A percentile compares a stretch with the other conserved stretches of the same genome.
These are phyloP conservation scores for Frieseomelitta varia DNA, from an alignment of 1,140 invertebrate genomes.

Conservation along the genomic window DNA sequence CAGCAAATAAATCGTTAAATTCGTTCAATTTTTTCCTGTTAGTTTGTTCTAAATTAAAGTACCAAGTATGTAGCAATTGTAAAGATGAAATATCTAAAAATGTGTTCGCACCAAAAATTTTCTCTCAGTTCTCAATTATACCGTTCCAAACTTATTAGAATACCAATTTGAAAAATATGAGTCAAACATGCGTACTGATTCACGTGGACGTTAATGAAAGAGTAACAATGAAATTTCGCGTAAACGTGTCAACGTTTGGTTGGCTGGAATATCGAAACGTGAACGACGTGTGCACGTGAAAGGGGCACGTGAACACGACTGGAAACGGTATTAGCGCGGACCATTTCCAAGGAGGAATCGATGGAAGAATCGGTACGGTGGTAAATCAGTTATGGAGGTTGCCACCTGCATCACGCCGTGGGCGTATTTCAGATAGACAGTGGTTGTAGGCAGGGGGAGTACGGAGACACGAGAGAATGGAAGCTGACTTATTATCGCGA, in stretches of 20 bases:
- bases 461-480: constrained; percentile 24
- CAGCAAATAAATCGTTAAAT: not conserved
- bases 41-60: no score
- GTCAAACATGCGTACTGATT: not conserved
- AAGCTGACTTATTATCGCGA: constrained; percentile 69
- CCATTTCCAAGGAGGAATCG: constrained; percentile 31
- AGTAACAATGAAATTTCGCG: not conserved
- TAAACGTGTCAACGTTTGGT: constrained; percentile 7
- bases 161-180: no score
- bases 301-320: no score
- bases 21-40: not conserved
- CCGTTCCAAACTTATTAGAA: no score
- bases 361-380: constrained; percentile 34
- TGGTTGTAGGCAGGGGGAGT: not conserved
- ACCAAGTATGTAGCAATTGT: no score
- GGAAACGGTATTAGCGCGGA: not conserved
- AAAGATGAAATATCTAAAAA: no score
- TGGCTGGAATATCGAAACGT: not conserved
- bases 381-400: constrained; percentile 39
- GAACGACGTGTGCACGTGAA: not conserved
- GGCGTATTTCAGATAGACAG: constrained; percentile 29
- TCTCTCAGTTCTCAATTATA: no score
- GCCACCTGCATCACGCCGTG: constrained; percentile 41
- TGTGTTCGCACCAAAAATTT: no score
- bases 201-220: not conserved